These are phyloP conservation scores for Morelia viridis DNA, from an alignment of 2,797 vertebrate genomes.

Conservation along the genomic window DNA sequence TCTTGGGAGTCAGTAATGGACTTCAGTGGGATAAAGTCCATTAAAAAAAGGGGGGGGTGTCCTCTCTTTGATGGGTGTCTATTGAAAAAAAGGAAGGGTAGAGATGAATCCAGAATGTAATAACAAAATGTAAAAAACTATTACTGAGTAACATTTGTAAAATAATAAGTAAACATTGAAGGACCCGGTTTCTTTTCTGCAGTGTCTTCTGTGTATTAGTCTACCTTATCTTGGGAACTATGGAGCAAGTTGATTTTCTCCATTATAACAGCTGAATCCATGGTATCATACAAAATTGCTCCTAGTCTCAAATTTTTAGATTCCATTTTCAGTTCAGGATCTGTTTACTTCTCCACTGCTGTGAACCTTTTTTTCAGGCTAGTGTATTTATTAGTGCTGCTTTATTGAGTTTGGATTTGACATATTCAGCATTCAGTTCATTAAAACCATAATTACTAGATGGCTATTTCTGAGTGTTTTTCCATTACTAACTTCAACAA, in stretches of 20 bases:
- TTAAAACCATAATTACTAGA: conserved; percentile 60
- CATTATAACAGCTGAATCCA: neutral
- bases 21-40: neutral
- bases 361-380: conserved; percentile 31
- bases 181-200: neutral
- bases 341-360: neutral
- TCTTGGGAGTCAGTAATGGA: too few relatives aligned
- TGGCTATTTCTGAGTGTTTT: conserved; percentile 18
- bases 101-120: neutral
- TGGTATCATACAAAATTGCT: too few relatives aligned
- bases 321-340: conserved; percentile 18
- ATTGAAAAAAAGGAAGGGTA: neutral
- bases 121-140: neutral
- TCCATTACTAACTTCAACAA: conserved; percentile 19
- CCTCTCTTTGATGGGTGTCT: too few relatives aligned
- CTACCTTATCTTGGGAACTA: neutral
- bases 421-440: conserved; percentile 26
- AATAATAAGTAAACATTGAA: neutral
- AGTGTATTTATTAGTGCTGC: conserved; percentile 30
- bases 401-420: conserved; percentile 41
- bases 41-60: neutral
- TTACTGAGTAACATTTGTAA: neutral
- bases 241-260: neutral
- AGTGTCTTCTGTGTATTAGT: neutral
- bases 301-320: neutral